Evolutionary conservation across 2,113 vertebrate species (phyloP).

Genomic region (Onychorhynchus coronatus): DNA sequence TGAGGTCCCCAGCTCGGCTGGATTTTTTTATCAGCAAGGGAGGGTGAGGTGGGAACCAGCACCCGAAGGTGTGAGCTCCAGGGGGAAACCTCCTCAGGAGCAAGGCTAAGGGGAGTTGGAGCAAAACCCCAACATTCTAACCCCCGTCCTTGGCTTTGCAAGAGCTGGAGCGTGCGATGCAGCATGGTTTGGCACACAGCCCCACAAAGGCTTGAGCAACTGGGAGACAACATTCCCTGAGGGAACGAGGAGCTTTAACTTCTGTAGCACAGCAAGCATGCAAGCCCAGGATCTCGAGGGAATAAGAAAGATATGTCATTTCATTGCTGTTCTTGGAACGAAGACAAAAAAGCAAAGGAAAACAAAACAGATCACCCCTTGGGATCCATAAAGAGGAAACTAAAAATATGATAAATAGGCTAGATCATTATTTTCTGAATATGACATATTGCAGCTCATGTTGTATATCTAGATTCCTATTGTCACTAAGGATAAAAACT

Average conservation of each 20-base stretch:
- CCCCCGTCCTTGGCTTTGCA: neutral
- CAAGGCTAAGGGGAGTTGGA: neutral
- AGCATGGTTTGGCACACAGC: neutral
- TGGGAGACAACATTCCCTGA: conserved; percentile 5
- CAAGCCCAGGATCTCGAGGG: neutral
- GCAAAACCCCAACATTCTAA: neutral
- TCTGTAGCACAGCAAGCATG: neutral
- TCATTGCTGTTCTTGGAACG: neutral
- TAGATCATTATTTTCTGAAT: conserved; percentile 28
- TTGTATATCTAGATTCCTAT: conserved; percentile 1
- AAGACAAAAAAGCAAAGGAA: conserved; percentile 43
- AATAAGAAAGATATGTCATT: conserved; percentile 26
- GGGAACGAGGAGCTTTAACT: conserved; percentile 7
- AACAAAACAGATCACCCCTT: conserved; percentile 49
- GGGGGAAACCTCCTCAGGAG: neutral
- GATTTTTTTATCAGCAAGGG: neutral
- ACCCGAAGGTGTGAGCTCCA: neutral
- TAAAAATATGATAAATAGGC: conserved; percentile 28
- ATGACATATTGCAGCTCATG: conserved; percentile 9
- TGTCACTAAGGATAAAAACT: conserved; percentile 29
- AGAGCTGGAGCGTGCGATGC: neutral
- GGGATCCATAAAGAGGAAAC: conserved; percentile 42
- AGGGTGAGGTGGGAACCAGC: neutral
- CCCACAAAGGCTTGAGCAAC: neutral
- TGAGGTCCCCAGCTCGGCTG: neutral